Base-by-base conservation (phyloP, 1,140 invertebrate species). In the Drosophila tristis region DNA sequence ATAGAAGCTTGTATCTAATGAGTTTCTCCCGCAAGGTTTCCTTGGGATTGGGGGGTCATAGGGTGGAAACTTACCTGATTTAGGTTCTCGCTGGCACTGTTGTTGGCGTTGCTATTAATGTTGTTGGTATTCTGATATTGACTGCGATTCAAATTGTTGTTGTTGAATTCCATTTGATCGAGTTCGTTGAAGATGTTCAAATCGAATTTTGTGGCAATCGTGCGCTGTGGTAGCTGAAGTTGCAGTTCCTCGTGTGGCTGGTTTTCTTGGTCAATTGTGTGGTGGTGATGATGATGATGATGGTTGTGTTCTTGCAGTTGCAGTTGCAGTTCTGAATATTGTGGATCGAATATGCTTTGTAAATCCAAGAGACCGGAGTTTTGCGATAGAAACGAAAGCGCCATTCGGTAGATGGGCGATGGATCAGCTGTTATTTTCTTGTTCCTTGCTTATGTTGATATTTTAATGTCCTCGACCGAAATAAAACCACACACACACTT, bases 331-430 rank as follows among this genome's bases (percentile, higher is more conserved):
- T 90, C 78, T 66, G 84, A 68, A 78, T 85, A 85, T 90, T 85
- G 85, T 74, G 90, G 90, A 74, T 91, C 90, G 72, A 91, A 90
- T 54, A 91, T 84, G 61, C 87, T 80, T 87, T 91, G 87, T 77
- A 91, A 80, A 91, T 91, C 90, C 78, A 85, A 91, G 50, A 87
- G 89, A 70, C 85, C 90, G 68, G 87, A 90, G 78, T 74, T 87
- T 79, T 90, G 87, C 23, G 86, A 78, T 63, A 89, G 71, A 82
- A 91, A 86, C 76, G 90, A 91, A 84, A 91, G 87, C 85, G 90
- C 90, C 90, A 91, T 91, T 91, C 90, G 90, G 66, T 84, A 82
- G 6, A 58, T 80, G 65, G 54, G 55, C 61, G 56, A 60, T 76
- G 16, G 11, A 53, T 56, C 66, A 53, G 47, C 47, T 20, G 15